Conservation (phyloP, 2,797 vertebrate species). For the Capromys pilorides region DNA sequence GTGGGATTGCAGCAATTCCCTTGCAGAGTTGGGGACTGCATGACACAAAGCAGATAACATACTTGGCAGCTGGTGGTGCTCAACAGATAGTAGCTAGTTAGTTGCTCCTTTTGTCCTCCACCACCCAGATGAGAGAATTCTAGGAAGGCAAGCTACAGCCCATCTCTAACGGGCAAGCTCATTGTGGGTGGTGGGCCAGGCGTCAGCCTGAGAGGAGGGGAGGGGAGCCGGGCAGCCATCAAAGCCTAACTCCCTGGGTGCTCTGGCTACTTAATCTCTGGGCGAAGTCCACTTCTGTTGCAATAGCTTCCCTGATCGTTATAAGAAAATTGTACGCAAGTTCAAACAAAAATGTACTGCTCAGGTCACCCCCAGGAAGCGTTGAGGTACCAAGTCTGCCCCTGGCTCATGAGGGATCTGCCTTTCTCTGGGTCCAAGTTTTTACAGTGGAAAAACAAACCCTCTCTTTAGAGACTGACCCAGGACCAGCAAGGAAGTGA, state of each 20-base stretch:
- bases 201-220: not conserved
- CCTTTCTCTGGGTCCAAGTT: not conserved
- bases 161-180: not conserved
- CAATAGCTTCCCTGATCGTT: not conserved
- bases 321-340: not conserved
- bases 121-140: not conserved
- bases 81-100: not conserved
- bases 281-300: not conserved
- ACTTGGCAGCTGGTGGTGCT: not conserved
- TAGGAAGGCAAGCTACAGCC: not conserved
- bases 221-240: not conserved
- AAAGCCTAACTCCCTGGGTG: not conserved
- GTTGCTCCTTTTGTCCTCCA: not conserved
- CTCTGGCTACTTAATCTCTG: constrained; percentile 22
- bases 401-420: not conserved
- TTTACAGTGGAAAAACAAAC: not conserved
- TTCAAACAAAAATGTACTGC: not conserved
- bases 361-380: not conserved
- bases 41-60: not conserved
- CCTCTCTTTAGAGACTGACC: not conserved
- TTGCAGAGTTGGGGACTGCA: not conserved
- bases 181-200: not conserved
- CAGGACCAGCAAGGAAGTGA: not conserved
- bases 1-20: not conserved
- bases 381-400: not conserved